Conservation (phyloP, 2,113 vertebrate genomes). For the Zootoca vivipara region DNA sequence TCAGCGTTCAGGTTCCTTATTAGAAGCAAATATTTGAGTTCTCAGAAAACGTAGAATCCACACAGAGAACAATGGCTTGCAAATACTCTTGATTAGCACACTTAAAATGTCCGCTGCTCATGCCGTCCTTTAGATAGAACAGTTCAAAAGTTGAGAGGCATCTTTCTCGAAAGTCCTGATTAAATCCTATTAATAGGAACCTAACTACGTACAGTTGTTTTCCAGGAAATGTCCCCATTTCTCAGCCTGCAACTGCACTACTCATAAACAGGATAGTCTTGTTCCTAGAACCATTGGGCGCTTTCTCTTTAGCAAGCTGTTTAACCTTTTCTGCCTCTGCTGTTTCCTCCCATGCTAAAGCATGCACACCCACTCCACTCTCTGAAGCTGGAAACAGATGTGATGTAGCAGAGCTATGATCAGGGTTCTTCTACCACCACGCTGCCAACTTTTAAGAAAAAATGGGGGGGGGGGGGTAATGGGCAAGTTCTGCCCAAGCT, state of each 20-base stretch:
- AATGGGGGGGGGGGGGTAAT: not conserved
- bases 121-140: not conserved
- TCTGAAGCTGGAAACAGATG: not conserved
- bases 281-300: not conserved
- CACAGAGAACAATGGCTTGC: not conserved
- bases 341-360: not conserved
- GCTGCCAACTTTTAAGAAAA: not conserved
- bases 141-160: not conserved
- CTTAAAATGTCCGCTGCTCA: not conserved
- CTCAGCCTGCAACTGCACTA: not conserved
- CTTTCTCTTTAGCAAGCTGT: not conserved
- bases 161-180: not conserved
- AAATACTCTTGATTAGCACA: not conserved
- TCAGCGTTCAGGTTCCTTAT: not conserved
- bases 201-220: not conserved
- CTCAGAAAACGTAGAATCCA: not conserved
- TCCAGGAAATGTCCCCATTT: not conserved
- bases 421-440: too few species aligned
- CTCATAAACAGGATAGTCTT: not conserved
- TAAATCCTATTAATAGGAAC: not conserved
- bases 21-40: not conserved
- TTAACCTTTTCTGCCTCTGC: not conserved
- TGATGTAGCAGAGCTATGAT: not conserved
- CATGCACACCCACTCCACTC: not conserved
- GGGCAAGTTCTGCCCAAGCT: not conserved